These are phyloP conservation scores for Pandemis cinnamomeana DNA, from an alignment of 2,888 invertebrate genomes.

Conservation along the genomic window DNA sequence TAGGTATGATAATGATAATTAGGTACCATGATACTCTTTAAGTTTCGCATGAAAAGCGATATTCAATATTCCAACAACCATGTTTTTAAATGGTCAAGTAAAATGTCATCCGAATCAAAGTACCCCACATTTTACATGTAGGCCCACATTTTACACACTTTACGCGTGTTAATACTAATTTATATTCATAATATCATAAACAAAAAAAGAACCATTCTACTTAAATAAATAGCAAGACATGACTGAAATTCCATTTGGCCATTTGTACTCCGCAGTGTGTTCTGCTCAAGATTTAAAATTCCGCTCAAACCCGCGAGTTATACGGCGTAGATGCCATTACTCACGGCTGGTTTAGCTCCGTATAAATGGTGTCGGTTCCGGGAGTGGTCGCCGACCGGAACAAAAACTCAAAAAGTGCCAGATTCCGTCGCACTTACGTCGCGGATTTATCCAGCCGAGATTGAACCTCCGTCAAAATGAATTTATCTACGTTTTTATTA, in stretches of 20 bases:
- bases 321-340: conserved; percentile 55
- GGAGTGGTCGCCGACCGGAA: conserved; percentile 59
- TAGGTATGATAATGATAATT: neutral
- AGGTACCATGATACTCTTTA: conserved; percentile 9
- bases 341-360: conserved; percentile 60
- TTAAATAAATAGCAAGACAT: conserved; percentile 47
- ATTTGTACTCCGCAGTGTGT: conserved; percentile 37
- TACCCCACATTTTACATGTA: neutral
- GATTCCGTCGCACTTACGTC: conserved; percentile 45
- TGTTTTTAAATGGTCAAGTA: conserved; percentile 9
- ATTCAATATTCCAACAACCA: neutral
- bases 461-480: conserved; percentile 40
- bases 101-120: neutral
- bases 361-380: conserved; percentile 61
- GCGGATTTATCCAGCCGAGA: conserved; percentile 47
- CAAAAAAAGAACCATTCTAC: conserved; percentile 13
- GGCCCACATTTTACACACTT: neutral
- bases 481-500: conserved; percentile 29
- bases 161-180: neutral
- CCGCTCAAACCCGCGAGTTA: conserved; percentile 46
- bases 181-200: conserved; percentile 10
- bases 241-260: conserved; percentile 30
- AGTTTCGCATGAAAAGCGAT: neutral
- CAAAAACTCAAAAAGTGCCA: conserved; percentile 55
- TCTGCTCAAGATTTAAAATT: conserved; percentile 44